phyloP scores from a whole-genome alignment of 2,113 vertebrate genomes.

The Triplophysa tibetana region DNA sequence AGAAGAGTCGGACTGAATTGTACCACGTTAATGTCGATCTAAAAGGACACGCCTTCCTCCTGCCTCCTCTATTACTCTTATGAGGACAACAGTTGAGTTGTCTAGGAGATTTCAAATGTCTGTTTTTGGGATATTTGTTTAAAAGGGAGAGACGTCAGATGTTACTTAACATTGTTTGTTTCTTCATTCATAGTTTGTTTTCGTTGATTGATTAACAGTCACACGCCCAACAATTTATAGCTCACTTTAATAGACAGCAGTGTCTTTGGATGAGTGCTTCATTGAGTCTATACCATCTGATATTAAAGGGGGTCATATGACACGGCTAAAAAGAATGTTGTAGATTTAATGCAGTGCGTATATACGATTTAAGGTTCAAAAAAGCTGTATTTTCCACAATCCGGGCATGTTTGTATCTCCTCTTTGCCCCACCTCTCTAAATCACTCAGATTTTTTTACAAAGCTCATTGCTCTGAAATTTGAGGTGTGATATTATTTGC shows the following conservation, averaged over 20 bases:
- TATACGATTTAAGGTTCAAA: no score
- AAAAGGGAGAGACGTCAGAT: background rate
- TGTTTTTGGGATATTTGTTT: background rate
- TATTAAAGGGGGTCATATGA: background rate
- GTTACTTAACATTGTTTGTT: background rate
- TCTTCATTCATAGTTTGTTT: background rate
- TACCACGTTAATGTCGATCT: no score
- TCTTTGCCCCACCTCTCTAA: no score
- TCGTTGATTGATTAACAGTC: background rate
- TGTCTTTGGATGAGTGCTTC: background rate
- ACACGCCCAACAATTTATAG: conserved; percentile 3
- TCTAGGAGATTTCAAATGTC: background rate
- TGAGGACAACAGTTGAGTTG: background rate
- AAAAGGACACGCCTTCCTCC: background rate
- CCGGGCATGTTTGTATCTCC: no score
- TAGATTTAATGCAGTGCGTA: no score
- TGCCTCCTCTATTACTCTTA: background rate
- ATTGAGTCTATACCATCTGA: background rate
- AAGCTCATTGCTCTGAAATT: no score
- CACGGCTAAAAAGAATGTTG: no score
- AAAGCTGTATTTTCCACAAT: no score
- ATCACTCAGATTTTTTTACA: no score
- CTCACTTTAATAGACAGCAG: background rate
- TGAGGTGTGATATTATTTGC: no score
- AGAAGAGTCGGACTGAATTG: no score